phyloP scores from a whole-genome alignment of 2,888 invertebrate genomes.

The Papilio demoleus region DNA sequence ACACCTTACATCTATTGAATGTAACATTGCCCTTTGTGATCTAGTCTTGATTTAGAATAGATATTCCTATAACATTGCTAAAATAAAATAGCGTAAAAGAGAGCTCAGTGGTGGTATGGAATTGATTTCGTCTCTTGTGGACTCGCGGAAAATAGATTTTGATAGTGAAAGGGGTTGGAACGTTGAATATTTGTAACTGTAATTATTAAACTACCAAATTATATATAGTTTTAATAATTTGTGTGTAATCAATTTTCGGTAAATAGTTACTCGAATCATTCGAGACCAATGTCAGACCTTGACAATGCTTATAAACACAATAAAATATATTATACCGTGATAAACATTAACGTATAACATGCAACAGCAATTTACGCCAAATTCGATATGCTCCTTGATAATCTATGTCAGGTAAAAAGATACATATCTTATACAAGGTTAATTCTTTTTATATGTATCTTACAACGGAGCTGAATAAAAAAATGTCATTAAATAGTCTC shows the following conservation, averaged over 20 bases:
- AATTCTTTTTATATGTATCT: background rate
- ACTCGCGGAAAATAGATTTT: constrained; percentile 6
- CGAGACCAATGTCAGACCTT: background rate
- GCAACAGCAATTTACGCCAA: background rate
- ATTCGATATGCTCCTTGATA: background rate
- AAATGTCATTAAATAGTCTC: background rate
- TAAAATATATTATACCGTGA: background rate
- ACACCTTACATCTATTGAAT: background rate
- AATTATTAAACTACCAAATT: background rate
- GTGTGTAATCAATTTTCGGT: too few species aligned
- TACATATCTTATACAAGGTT: background rate
- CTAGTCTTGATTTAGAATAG: background rate
- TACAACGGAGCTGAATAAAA: background rate
- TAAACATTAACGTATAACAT: background rate
- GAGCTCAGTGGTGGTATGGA: constrained; percentile 6
- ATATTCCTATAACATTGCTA: background rate
- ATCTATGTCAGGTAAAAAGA: background rate
- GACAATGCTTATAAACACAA: constrained; percentile 1
- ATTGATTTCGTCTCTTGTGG: constrained; percentile 33
- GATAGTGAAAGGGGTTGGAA: too few species aligned
- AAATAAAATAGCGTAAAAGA: constrained; percentile 22
- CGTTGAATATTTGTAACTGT: too few species aligned
- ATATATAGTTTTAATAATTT: too few species aligned
- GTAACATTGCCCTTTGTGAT: background rate
- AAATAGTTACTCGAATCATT: too few species aligned